Evolutionary conservation across 2,113 vertebrate species (phyloP).

Genomic region (Rhinolophus ferrumequinum): DNA sequence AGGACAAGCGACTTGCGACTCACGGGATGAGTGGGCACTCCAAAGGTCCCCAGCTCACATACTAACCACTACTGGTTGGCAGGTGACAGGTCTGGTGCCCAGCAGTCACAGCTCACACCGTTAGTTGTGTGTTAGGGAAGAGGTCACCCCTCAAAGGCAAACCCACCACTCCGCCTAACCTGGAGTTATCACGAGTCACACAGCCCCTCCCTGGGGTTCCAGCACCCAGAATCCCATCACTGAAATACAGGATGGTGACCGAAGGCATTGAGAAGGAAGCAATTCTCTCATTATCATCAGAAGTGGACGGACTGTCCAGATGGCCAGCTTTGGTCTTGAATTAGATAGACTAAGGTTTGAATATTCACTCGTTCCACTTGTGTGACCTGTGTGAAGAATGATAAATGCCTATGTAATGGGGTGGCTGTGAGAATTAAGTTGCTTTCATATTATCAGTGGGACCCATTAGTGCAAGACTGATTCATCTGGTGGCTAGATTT

Average conservation of each 20-base stretch:
- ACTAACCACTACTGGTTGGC: not conserved
- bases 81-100: not conserved
- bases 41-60: not conserved
- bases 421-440: not conserved
- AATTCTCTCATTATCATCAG: not conserved
- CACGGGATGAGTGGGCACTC: not conserved
- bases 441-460: not conserved
- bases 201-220: not conserved
- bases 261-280: not conserved
- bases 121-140: not conserved
- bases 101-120: not conserved
- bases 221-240: not conserved
- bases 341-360: not conserved
- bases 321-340: not conserved
- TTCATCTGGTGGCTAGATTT: not conserved
- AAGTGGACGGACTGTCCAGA: not conserved
- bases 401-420: too few relatives aligned
- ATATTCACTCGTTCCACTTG: not conserved
- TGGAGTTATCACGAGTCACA: not conserved
- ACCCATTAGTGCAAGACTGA: not conserved
- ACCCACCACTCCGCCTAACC: too few relatives aligned
- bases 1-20: rapidly evolving
- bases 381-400: not conserved
- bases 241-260: not conserved
- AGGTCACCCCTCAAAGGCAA: not conserved